Evolutionary conservation across 1,140 invertebrate species (phyloP).

Genomic region (Ostrea edulis): DNA sequence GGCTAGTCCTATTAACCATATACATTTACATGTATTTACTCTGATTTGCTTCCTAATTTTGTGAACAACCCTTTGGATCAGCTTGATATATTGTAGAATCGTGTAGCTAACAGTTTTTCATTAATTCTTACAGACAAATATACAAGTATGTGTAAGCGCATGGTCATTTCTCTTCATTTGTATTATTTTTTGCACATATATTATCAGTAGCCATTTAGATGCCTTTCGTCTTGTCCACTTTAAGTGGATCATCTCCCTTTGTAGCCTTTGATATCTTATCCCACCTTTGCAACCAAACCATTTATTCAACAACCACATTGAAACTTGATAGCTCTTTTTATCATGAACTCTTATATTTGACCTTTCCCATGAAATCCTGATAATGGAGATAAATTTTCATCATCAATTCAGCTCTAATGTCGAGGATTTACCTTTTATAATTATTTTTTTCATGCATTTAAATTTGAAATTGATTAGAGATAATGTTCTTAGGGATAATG

Average conservation of each 20-base stretch:
- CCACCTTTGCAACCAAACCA: not conserved
- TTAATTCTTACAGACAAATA: slow-evolving; percentile 21
- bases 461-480: no score
- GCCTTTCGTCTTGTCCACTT: not conserved
- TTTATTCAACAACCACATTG: not conserved
- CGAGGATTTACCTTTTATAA: no score
- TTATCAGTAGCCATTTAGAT: not conserved
- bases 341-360: no score
- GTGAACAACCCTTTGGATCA: not conserved
- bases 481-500: no score
- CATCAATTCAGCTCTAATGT: not conserved
- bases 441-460: no score
- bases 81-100: not conserved
- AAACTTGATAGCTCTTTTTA: not conserved
- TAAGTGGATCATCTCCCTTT: not conserved
- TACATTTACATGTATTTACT: not conserved
- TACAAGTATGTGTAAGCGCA: slow-evolving; percentile 35
- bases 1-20: not conserved
- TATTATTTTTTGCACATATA: not conserved
- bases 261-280: not conserved
- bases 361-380: no score
- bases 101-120: slow-evolving; percentile 23
- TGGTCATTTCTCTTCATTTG: not conserved
- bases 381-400: not conserved
- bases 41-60: not conserved